Evolutionary conservation across 92 coral and sea anemone species (phyloP), one percentile per base, ranked within the genome.

Genomic region (Pocillopora meandrina): DNA sequence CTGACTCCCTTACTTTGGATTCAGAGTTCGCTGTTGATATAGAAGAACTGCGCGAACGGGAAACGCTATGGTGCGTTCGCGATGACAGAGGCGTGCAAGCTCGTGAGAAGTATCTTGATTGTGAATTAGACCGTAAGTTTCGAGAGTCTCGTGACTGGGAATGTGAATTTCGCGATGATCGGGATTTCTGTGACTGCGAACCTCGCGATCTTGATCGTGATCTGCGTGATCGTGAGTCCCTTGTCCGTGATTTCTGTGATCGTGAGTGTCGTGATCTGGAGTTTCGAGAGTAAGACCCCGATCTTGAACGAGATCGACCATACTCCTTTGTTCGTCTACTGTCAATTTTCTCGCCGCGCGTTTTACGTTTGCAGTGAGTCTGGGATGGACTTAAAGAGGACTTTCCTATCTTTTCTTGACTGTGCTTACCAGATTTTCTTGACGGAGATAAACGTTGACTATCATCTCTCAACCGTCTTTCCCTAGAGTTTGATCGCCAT

Each of bases 61-160:
- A 70, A 70, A 15, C 23, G 13, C 74, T n/a, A 3, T n/a, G 19
- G 57, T 21, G 89, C 59, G 23, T 26, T 17, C 34, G 74, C 57
- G 72, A 74, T n/a, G 84, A 85, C 8, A 70, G 86, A 12, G 90
- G 80, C n/a, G 74, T 67, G 9, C 72, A 52, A 8, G 72, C 16
- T 11, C 61, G 75, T 65, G 76, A 49, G 20, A 14, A 23, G 52
- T 64, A 55, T 18, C 74, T 59, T 74, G 76, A 23, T 31, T 61
- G 75, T 12, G 74, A 70, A 56, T 70, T 23, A 52, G 56, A 20
- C 56, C 80, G 77, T 65, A 89, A 77, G 17, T 20, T 20, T 10
- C 75, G 89, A 31, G 52, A 23, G 56, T 56, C 26, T 61, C 7
- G 52, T 42, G 52, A 42, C 4, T 0, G 52, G 52, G 52, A 42